phyloP scores from a whole-genome alignment of 2,797 vertebrate genomes.

The Bradypus variegatus region DNA sequence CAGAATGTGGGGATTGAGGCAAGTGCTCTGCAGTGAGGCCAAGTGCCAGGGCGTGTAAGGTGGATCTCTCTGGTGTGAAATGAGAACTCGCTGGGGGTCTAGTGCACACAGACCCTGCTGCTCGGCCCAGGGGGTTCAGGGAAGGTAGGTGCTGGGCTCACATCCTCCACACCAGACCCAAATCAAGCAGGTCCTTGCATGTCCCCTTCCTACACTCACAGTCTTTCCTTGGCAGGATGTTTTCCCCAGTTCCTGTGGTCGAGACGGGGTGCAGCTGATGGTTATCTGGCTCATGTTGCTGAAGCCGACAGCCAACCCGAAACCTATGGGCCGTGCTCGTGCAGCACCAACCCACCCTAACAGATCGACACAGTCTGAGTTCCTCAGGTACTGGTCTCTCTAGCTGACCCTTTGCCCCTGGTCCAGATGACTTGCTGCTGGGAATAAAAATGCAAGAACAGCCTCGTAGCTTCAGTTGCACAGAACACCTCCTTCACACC shows the following conservation, averaged over 20 bases:
- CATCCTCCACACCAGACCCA: neutral
- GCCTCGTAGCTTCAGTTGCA: neutral
- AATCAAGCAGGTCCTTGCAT: neutral
- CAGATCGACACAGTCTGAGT: neutral
- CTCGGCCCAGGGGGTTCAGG: neutral
- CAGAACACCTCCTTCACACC: neutral
- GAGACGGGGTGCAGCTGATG: conserved; percentile 48
- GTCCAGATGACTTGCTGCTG: neutral
- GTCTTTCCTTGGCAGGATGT: conserved; percentile 1
- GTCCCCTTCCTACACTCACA: neutral
- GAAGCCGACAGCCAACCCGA: neutral
- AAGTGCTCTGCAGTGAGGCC: neutral
- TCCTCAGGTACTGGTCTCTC: neutral
- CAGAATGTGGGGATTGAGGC: neutral
- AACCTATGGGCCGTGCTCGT: neutral
- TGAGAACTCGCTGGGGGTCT: neutral
- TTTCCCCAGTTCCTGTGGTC: conserved; percentile 1
- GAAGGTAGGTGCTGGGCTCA: neutral
- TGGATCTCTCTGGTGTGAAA: neutral
- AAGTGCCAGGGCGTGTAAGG: neutral
- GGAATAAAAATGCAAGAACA: neutral
- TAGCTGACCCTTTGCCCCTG: neutral
- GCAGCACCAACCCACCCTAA: neutral
- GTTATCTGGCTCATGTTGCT: conserved; percentile 44
- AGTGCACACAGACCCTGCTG: too few species aligned